Evolutionary conservation across 2,888 invertebrate genomes (phyloP), one percentile per base, ranked within the genome.

Genomic region (Catocala sponsa): DNA sequence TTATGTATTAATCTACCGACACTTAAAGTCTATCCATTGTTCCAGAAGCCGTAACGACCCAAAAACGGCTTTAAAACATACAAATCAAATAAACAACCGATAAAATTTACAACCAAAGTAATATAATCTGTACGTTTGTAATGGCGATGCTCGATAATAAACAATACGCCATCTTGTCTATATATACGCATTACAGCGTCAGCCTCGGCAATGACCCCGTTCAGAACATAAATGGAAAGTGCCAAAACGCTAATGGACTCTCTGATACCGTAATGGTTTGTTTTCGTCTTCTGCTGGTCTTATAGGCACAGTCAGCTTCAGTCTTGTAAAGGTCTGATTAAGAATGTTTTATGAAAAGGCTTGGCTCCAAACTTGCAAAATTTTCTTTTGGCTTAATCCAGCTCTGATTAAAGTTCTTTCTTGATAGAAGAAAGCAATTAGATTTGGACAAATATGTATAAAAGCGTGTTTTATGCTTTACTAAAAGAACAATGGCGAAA

Each of bases 161-260:
- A 79, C 82, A 85, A 87, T 61, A 89, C 84, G 82, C 81, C 69
- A 46, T 6, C 1, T 15, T 6, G 53, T 66, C 68, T 83, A 82
- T 79, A 74, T 82, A 82, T 84, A 85, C 61, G 57, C 62, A 63
- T 25, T 25, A 25, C 25, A 25, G 25, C 59, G 58, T 58, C 25
- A 41, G 38, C 68, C 59, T 66, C 76, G 65, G n/a, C 71, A 76
- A 60, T 73, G 65, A 65, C 62, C 68, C 35, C 52, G 35, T 41
- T 59, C 10, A 5, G 33, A 46, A 12, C 33, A 25, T 49, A 46
- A 0, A 38, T 13, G 35, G 47, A 68, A 51, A 64, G 41, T 42
- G n/a, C 55, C n/a, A 50, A 35, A 60, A 55, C 43, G 46, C 1
- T 60, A 59, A 69, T 13, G 63, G 44, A 58, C 41, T 64, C 50